A percentile compares a stretch with the other conserved stretches of the same genome.
phyloP scores from a whole-genome alignment of 2,113 vertebrate genomes.

The Clinocottus analis region DNA sequence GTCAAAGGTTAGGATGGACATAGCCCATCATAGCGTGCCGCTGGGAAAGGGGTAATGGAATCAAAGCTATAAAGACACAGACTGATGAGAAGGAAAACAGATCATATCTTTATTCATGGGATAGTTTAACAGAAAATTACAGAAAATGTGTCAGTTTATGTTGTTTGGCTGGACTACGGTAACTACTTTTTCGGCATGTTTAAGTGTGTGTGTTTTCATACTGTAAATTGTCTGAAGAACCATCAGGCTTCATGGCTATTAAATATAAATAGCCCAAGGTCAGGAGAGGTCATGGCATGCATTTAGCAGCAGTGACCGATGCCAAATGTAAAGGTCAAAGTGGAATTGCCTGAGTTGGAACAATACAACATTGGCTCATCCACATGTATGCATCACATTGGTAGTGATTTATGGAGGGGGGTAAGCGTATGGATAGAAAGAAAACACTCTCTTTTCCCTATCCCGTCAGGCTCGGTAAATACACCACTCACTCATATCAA shows the following conservation, averaged over 20 bases:
- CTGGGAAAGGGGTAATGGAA: conserved; percentile 68
- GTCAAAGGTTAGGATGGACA: conserved; percentile 83
- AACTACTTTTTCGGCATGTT: conserved; percentile 17
- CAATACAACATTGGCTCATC: conserved; percentile 67
- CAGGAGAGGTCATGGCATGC: conserved; percentile 74
- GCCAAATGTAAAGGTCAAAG: conserved; percentile 85
- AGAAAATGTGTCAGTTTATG: conserved; percentile 22
- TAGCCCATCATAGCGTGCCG: conserved; percentile 64
- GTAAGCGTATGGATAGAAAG: conserved; percentile 81
- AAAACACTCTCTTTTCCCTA: conserved; percentile 85
- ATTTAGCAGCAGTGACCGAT: conserved; percentile 81
- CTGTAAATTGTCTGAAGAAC: conserved; percentile 38
- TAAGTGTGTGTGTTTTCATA: conserved; percentile 26
- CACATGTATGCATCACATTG: conserved; percentile 81
- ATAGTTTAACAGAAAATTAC: conserved; percentile 33
- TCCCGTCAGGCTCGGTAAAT: conserved; percentile 85
- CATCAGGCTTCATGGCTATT: conserved; percentile 69
- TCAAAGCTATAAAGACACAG: conserved; percentile 61
- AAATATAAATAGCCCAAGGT: conserved; percentile 82
- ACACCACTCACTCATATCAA: conserved; percentile 85
- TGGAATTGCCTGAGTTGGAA: conserved; percentile 77
- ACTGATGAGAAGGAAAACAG: conserved; percentile 49
- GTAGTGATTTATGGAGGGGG: conserved; percentile 84
- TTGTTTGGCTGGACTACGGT: conserved; percentile 3
- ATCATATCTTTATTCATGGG: conserved; percentile 22